Conservation (phyloP, 2,888 invertebrate genomes). For the Drosophila robusta region DNA sequence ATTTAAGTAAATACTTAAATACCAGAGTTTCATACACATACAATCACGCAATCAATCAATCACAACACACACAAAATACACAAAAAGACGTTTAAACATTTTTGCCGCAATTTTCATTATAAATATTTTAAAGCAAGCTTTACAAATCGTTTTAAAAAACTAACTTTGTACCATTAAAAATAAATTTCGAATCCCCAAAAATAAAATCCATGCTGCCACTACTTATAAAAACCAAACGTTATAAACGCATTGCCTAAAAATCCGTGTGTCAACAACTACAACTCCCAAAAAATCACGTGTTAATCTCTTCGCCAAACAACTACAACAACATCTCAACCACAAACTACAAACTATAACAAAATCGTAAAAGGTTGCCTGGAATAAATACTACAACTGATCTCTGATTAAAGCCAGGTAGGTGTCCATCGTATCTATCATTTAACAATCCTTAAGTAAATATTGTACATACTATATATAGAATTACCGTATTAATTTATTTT, state of each 20-base stretch:
- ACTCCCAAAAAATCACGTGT: slow-evolving; percentile 78
- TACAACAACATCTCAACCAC: slow-evolving; percentile 77
- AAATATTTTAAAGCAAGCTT: slow-evolving; percentile 56
- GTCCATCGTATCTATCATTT: slow-evolving; percentile 28
- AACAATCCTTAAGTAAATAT: slow-evolving; percentile 18
- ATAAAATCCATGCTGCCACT: slow-evolving; percentile 76
- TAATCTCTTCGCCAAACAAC: slow-evolving; percentile 84
- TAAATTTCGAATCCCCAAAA: slow-evolving; percentile 64
- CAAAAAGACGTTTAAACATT: slow-evolving; percentile 42
- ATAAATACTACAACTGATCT: slow-evolving; percentile 85
- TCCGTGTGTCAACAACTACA: slow-evolving; percentile 81
- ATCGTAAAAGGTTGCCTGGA: slow-evolving; percentile 85
- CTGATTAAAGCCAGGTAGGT: slow-evolving; percentile 83
- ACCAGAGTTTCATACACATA: slow-evolving; percentile 36
- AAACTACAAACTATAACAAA: slow-evolving; percentile 71
- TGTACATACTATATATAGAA: slow-evolving; percentile 1
- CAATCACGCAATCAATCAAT: slow-evolving; percentile 32
- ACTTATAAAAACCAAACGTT: slow-evolving; percentile 55
- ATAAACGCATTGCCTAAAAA: slow-evolving; percentile 68
- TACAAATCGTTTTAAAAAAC: slow-evolving; percentile 55
- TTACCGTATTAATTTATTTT: background rate
- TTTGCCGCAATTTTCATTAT: slow-evolving; percentile 77
- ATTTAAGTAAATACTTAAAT: slow-evolving; percentile 37
- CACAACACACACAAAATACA: slow-evolving; percentile 34
- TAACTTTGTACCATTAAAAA: slow-evolving; percentile 67